Base-by-base conservation (phyloP, 1,140 invertebrate genomes). In the Meloidogyne chitwoodi region DNA sequence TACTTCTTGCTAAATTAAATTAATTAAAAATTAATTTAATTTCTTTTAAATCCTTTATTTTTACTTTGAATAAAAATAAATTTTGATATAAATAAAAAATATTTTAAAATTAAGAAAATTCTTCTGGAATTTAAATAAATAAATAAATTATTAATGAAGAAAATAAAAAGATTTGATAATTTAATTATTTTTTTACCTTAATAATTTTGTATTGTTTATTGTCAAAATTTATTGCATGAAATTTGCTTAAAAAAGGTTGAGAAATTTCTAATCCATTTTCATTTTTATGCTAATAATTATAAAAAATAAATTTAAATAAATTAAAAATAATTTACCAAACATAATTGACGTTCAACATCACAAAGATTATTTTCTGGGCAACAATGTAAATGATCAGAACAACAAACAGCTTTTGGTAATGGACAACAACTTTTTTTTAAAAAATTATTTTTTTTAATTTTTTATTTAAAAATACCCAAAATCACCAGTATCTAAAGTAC, bases 401-500 rank as follows among this genome's bases (percentile, higher is more conserved):
- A 88, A 78, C 88, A 88, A 68, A 83, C 80, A 22, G 81, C 89
- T 75, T 88, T 77, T 38, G 84, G 80, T 12, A 85, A 67, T 12
- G 88, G 88, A 81, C 89, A 89, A 72, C 89, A 89, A 62, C 87
- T 88, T 56, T 56, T 77, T 81, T 88, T 44, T 8, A n/a, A 22
- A 64, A 68, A n/a, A 56, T 8, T 71, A 56, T 10, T 24, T 44
- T 6, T 5, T 31, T 61, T 19, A 11, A 14, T 0, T 27, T n/a
- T n/a, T 69, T 62, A 48, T 12, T 24, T 27, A 62, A 22, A 72
- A 72, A 48, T 26, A 19, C 68, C 26, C 27, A 41, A n/a, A 27
- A 24, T 6, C 29, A 12, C 26, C 34, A 31, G 31, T 44, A 44
- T 63, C 71, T 64, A 61, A 38, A 38, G 84, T 77, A 83, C 89